Conservation (phyloP, 2,113 vertebrate genomes). For the Panthera tigris region DNA sequence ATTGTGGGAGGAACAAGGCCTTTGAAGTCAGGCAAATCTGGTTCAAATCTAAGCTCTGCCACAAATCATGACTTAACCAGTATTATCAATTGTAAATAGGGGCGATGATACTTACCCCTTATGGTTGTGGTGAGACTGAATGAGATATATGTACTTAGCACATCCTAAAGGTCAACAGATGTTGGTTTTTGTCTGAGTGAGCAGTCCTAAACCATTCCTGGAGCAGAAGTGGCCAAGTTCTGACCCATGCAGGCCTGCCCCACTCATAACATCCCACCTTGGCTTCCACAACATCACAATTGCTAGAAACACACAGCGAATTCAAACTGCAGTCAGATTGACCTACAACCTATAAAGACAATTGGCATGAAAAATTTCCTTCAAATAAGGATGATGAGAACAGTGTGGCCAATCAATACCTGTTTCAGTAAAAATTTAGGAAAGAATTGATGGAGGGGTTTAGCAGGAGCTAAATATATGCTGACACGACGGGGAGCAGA, state of each 20-base stretch:
- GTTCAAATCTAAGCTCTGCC: neutral
- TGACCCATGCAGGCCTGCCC: neutral
- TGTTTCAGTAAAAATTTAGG: neutral
- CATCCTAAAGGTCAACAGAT: neutral
- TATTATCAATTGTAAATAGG: neutral
- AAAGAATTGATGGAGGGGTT: neutral
- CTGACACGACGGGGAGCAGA: neutral
- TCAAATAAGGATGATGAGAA: neutral
- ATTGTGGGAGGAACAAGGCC: neutral
- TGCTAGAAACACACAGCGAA: neutral
- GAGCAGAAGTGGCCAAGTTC: neutral
- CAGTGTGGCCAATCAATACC: neutral
- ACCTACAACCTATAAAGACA: neutral
- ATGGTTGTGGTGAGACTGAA: neutral
- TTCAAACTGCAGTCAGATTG: neutral
- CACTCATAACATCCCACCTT: neutral
- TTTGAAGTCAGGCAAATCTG: neutral
- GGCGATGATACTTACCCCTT: neutral
- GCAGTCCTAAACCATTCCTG: neutral
- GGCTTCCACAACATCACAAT: neutral
- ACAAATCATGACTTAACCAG: neutral
- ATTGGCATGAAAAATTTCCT: neutral
- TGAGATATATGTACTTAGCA: neutral
- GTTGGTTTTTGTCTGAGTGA: neutral
- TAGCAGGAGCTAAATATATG: neutral